Base-by-base conservation (phyloP, 2,888 invertebrate genomes). In the Eupithecia vulgata region DNA sequence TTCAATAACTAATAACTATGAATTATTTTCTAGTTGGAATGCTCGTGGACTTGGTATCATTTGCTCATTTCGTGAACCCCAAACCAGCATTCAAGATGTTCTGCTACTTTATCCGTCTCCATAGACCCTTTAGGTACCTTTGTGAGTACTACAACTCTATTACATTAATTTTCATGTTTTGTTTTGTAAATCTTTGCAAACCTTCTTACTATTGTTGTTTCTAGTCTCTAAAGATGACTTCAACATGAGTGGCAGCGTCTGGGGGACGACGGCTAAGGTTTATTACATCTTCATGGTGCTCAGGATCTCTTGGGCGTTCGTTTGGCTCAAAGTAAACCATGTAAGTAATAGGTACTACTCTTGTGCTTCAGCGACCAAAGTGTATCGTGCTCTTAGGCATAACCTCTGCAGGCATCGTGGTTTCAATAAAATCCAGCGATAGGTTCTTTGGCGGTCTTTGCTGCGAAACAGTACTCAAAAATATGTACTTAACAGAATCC, bases 91-190 rank as follows among this genome's bases (percentile, higher is more conserved):
- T 83, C 35, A 87, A 85, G 72, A 73, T 87, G 1, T 2, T 73
- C 3, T 88, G 87, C 48, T 92, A 92, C 77, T 90, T 86, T 71
- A 21, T 88, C 5, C 86, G 92, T 0, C 78, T 92, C 40, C 89
- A 91, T 73, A 83, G 92, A 62, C 91, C 92, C 0, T 84, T 90
- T 10, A 79, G 79, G 72, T 92, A 89, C 73, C 81, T 92, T 5
- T 85, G 88, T 88, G 73, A 87, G 88, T 59, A 52, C 52, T 52
- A 21, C 17, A 45, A 21, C 21, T 52, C 15, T 30, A 30, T 15
- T 15, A 15, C 30, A 13, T 25, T 25, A 59, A 13, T 25, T 59
- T n/a, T 45, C 17, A n/a, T n/a, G 8, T n/a, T 12, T 1, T 40
- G 40, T 45, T 45, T 7, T 45, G 7, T 7, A 7, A 17, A 45